Conservation (phyloP, 2,888 invertebrate genomes). For the Pandemis cinnamomeana region DNA sequence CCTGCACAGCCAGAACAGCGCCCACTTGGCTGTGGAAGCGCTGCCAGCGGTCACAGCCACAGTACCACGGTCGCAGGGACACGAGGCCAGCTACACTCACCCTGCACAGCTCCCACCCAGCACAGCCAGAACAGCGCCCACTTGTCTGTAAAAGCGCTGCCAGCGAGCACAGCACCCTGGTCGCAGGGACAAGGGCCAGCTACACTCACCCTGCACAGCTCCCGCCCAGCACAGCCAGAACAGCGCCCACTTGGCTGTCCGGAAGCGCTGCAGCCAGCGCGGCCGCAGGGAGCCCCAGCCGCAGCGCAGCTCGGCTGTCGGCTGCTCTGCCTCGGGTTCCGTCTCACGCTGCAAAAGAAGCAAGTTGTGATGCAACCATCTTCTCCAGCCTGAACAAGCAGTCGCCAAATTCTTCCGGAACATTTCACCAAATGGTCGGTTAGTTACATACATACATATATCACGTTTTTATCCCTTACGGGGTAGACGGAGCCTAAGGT, state of each 20-base stretch:
- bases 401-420: too few species aligned
- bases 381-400: too few species aligned
- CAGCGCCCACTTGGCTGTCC: conserved; percentile 90
- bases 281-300: conserved; percentile 89
- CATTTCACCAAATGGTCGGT: too few species aligned
- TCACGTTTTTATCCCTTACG: too few species aligned
- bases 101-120: conserved; percentile 92
- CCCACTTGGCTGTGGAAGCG: conserved; percentile 90
- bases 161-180: conserved; percentile 87
- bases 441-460: too few species aligned
- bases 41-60: conserved; percentile 86
- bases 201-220: conserved; percentile 88
- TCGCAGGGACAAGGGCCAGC: conserved; percentile 77
- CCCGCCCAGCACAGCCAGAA: conserved; percentile 93
- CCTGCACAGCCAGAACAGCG: conserved; percentile 92
- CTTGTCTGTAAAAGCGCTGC: conserved; percentile 89
- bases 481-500: too few species aligned
- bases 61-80: conserved; percentile 88
- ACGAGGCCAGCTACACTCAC: conserved; percentile 64
- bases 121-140: conserved; percentile 93
- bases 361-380: too few species aligned
- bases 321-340: conserved; percentile 9
- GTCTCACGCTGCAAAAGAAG: conserved; percentile 4
- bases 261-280: conserved; percentile 87
- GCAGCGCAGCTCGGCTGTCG: conserved; percentile 71